phyloP scores from a whole-genome alignment of 2,797 vertebrate genomes.

The Cuculus canorus region DNA sequence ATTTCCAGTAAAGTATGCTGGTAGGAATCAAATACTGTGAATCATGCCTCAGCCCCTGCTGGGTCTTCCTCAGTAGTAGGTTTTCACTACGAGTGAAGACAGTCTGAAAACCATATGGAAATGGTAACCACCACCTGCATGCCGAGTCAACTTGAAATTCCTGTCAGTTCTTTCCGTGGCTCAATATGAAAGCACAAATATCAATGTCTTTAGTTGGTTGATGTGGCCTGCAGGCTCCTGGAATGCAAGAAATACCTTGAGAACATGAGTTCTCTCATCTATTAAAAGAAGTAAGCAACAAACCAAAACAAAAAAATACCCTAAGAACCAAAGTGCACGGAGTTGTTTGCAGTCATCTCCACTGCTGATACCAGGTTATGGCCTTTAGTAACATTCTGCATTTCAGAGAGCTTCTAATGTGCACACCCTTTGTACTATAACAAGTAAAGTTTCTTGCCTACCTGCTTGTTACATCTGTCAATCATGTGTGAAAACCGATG shows the following conservation, averaged over 20 bases:
- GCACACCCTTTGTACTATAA: slow-evolving; percentile 7
- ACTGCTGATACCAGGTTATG: neutral
- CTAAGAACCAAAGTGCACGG: neutral
- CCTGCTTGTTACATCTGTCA: slow-evolving; percentile 54
- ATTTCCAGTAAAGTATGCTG: neutral
- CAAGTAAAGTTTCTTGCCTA: neutral
- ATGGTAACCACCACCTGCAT: neutral
- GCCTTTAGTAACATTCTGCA: neutral
- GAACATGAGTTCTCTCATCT: neutral
- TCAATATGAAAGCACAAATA: slow-evolving; percentile 2
- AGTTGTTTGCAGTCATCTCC: neutral
- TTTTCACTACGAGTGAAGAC: neutral
- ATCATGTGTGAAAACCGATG: slow-evolving; percentile 6
- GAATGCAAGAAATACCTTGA: neutral
- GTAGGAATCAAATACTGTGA: neutral
- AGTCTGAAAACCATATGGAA: neutral
- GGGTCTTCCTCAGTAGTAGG: neutral
- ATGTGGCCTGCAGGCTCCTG: neutral
- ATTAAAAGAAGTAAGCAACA: neutral
- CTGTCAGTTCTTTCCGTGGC: neutral
- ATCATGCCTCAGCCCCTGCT: neutral
- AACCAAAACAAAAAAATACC: neutral
- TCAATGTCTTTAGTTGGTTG: neutral
- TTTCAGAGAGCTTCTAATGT: slow-evolving; percentile 19
- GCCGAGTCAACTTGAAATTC: neutral